Percentiles rank a stretch among this genome's conserved stretches.
These are phyloP conservation scores for Platalea minor DNA, from an alignment of 2,797 vertebrate genomes.

Conservation along the genomic window DNA sequence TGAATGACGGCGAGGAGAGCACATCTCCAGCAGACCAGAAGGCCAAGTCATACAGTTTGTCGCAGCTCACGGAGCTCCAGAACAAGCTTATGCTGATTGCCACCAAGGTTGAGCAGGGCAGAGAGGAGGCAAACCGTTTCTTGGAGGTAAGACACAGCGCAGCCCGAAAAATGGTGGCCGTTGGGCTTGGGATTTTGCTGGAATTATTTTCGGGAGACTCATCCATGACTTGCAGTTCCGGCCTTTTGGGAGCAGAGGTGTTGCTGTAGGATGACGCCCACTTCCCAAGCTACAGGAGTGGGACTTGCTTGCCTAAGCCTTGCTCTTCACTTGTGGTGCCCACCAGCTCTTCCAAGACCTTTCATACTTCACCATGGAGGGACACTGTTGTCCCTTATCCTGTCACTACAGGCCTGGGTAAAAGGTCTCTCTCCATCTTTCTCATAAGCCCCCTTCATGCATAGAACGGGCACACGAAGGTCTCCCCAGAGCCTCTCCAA, in stretches of 20 bases:
- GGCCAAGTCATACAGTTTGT: constrained; percentile 62
- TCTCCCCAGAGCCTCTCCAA: neutral
- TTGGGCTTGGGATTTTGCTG: too few species aligned
- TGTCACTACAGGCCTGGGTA: too few species aligned
- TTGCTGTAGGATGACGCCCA: too few species aligned
- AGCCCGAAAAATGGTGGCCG: too few species aligned
- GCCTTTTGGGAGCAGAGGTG: neutral
- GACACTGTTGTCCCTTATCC: neutral
- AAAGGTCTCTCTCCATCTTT: neutral
- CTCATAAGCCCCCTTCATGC: neutral
- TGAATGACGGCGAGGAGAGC: constrained; percentile 53
- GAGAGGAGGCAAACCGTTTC: constrained; percentile 78
- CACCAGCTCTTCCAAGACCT: neutral
- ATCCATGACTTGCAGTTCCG: neutral
- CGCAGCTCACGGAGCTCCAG: constrained; percentile 77
- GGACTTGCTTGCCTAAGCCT: neutral
- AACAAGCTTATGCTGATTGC: constrained; percentile 84
- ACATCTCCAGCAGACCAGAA: constrained; percentile 17
- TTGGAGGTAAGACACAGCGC: constrained; percentile 64
- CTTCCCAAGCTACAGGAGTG: neutral
- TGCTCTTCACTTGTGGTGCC: neutral
- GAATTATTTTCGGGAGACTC: neutral
- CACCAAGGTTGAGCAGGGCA: constrained; percentile 75
- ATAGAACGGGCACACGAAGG: neutral
- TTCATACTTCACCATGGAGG: too few species aligned